These are phyloP conservation scores for Diloba caeruleocephala DNA, from an alignment of 2,888 invertebrate genomes.

Conservation along the genomic window DNA sequence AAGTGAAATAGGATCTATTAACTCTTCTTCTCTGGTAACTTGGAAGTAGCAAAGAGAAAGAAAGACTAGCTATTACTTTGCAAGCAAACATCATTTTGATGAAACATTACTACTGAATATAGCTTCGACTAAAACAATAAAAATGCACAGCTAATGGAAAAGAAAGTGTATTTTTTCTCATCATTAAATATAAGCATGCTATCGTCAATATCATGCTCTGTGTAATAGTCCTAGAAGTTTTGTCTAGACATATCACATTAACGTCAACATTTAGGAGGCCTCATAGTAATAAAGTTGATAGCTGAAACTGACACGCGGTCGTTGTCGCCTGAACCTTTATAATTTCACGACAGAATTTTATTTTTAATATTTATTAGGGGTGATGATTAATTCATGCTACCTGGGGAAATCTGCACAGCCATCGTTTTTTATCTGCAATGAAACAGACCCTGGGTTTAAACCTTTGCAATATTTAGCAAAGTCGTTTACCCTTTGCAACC, in stretches of 20 bases:
- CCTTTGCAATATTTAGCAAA: conserved; percentile 54
- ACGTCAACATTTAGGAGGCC: conserved; percentile 1
- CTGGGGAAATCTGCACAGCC: conserved; percentile 62
- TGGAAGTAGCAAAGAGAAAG: not conserved
- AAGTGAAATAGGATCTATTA: conserved; percentile 4
- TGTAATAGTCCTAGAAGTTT: no score
- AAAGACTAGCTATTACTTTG: not conserved
- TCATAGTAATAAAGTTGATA: conserved; percentile 3
- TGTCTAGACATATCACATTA: no score
- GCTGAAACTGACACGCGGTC: conserved; percentile 10
- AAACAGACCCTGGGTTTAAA: conserved; percentile 21
- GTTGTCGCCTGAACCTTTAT: conserved; percentile 32
- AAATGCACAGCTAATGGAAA: no score
- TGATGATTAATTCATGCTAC: conserved; percentile 64
- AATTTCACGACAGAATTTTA: conserved; percentile 43
- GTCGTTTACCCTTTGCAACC: conserved; percentile 30
- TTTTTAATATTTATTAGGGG: conserved; percentile 52
- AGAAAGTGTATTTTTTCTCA: no score
- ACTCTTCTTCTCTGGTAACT: not conserved
- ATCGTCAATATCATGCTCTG: no score
- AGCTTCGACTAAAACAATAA: no score
- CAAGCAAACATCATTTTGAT: no score
- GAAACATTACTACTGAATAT: no score
- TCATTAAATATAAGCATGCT: no score
- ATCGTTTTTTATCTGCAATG: conserved; percentile 46